A percentile compares a stretch with the other conserved stretches of the same genome.
phyloP scores from a whole-genome alignment of 1,140 invertebrate genomes.

The Eumaeus atala region DNA sequence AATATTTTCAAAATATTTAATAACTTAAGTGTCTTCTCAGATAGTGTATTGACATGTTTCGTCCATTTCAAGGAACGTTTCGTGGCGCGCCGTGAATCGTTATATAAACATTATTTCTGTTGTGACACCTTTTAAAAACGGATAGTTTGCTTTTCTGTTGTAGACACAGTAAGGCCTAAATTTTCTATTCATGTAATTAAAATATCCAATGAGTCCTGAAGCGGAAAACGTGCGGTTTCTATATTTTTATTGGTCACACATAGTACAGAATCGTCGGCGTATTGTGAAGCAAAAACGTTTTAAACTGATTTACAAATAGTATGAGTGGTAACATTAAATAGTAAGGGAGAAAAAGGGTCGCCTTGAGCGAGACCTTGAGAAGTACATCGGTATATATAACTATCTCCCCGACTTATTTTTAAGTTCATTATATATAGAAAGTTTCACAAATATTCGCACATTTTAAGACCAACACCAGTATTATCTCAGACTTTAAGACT shows the following conservation, averaged over 20 bases:
- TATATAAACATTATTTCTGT: constrained; percentile 12
- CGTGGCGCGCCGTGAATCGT: constrained; percentile 7
- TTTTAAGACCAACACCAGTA: constrained; percentile 6
- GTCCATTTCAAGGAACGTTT: constrained; percentile 22
- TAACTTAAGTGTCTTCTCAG: constrained; percentile 16
- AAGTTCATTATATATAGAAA: constrained; percentile 3
- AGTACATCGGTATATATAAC: neutral
- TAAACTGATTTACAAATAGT: constrained; percentile 17
- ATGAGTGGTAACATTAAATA: constrained; percentile 24
- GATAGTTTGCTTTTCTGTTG: constrained; percentile 24
- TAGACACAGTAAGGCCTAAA: constrained; percentile 19
- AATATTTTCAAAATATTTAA: constrained; percentile 26
- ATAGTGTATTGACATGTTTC: constrained; percentile 20
- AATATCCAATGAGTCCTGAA: neutral
- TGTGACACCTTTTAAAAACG: constrained; percentile 18
- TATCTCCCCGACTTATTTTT: neutral
- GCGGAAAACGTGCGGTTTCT: neutral
- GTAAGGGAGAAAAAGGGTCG: constrained; percentile 17
- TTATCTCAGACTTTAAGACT: neutral
- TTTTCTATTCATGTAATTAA: constrained; percentile 7
- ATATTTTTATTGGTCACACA: constrained; percentile 14
- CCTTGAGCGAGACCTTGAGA: constrained; percentile 14
- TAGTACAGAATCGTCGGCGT: constrained; percentile 31
- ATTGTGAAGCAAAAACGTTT: constrained; percentile 23
- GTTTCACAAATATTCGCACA: constrained; percentile 12